A percentile compares a stretch with the other conserved stretches of the same genome.
phyloP scores from a whole-genome alignment of 2,888 invertebrate species.

The Encarsia formosa region DNA sequence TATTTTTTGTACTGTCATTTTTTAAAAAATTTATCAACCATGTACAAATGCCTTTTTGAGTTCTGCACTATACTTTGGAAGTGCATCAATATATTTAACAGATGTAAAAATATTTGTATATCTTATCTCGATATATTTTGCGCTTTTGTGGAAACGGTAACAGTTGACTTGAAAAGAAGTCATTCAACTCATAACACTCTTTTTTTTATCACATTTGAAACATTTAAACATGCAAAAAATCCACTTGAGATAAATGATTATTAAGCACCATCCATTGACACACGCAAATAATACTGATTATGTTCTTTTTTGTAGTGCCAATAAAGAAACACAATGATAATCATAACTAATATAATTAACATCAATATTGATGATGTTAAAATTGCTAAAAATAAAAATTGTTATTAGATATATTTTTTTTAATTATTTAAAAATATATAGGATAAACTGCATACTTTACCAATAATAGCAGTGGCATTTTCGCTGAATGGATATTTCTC shows the following conservation, averaged over 20 bases:
- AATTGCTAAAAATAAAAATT: too few species aligned
- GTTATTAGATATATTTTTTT: too few species aligned
- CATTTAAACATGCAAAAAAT: constrained; percentile 1
- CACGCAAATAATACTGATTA: constrained; percentile 44
- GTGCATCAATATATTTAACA: constrained; percentile 9
- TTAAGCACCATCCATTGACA: constrained; percentile 42
- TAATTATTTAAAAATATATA: too few species aligned
- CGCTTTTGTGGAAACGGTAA: constrained; percentile 11
- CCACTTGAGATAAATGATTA: constrained; percentile 1
- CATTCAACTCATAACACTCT: constrained; percentile 5
- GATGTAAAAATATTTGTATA: constrained; percentile 9
- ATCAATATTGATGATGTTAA: constrained; percentile 41
- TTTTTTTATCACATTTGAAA: constrained; percentile 9
- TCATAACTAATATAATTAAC: constrained; percentile 38
- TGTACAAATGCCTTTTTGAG: too few species aligned
- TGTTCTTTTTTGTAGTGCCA: constrained; percentile 42
- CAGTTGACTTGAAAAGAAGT: constrained; percentile 11
- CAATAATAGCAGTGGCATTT: constrained; percentile 38
- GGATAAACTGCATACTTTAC: constrained; percentile 30
- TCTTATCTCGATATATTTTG: constrained; percentile 8
- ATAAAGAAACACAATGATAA: constrained; percentile 42
- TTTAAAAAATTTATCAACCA: too few species aligned
- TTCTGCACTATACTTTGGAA: not conserved
- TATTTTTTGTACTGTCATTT: too few species aligned
- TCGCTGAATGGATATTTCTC: constrained; percentile 35